phyloP scores from a whole-genome alignment of 2,113 vertebrate species.

The Caranx ignobilis region DNA sequence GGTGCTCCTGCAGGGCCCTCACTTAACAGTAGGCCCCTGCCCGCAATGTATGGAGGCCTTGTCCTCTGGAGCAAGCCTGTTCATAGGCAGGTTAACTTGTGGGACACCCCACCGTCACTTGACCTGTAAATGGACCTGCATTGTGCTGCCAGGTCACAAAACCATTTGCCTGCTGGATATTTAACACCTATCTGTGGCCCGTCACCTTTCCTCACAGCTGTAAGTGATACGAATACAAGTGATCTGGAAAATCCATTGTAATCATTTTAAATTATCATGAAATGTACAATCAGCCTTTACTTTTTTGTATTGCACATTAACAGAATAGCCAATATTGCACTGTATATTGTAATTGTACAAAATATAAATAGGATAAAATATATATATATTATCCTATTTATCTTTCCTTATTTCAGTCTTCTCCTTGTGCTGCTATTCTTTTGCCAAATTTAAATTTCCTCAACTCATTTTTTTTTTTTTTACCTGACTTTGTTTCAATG shows the following conservation, averaged over 20 bases:
- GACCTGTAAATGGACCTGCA: slow-evolving; percentile 49
- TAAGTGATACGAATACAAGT: slow-evolving; percentile 41
- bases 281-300: background rate
- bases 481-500: no score
- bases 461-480: no score
- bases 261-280: background rate
- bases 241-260: slow-evolving; percentile 16
- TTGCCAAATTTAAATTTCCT: no score
- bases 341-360: no score
- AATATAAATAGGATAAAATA: no score
- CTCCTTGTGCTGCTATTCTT: no score
- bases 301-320: no score
- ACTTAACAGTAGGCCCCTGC: slow-evolving; percentile 38
- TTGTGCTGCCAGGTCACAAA: slow-evolving; percentile 34
- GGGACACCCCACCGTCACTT: slow-evolving; percentile 41
- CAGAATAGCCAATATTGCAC: no score
- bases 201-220: slow-evolving; percentile 26
- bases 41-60: slow-evolving; percentile 68
- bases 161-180: slow-evolving; percentile 56
- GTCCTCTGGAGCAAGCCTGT: slow-evolving; percentile 49
- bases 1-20: slow-evolving; percentile 42
- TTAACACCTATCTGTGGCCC: slow-evolving; percentile 27
- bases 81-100: slow-evolving; percentile 42
- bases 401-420: no score
- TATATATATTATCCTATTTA: no score